Evolutionary conservation across 2,113 vertebrate species (phyloP), one percentile per base, ranked within the genome.

Genomic region (Sturnus vulgaris): DNA sequence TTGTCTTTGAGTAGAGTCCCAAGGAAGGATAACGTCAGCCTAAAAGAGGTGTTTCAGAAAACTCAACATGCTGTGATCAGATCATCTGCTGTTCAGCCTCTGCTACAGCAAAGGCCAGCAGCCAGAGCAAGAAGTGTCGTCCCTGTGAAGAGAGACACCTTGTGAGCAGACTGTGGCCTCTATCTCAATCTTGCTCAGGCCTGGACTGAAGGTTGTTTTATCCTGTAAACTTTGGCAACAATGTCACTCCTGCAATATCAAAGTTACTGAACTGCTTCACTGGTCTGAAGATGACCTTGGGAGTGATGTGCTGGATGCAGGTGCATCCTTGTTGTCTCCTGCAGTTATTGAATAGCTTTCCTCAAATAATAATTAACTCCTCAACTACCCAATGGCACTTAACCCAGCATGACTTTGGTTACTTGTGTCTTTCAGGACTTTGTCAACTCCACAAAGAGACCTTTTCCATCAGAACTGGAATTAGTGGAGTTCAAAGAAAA

Each of bases 401-500:
- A 39, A 82, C 28, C 44, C 52, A 33, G 28, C 27, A 31, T 79
- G 70, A 70, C 78, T 78, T 53, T 60, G 25, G 33, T n/a, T 57
- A 37, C 33, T 82, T 56, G 6, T 95, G 15, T 96, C 80, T 97
- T 97, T 59, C 88, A 98, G 98, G 98, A 98, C 50, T 98, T 98
- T 76, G 82, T 98, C 60, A 98, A 97, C 90, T 98, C 98, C 53
- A 97, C 97, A 15, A 98, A 98, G 87, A 98, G 98, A 90, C 98
- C 98, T 52, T 98, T 98, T 72, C 97, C 98, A 14, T 98, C 97
- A 35, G 97, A 98, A 77, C 65, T 98, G 88, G 98, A 98, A 96
- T 92, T 97, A 9, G 98, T 98, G 52, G 98, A 98, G 53, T 98
- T 98, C 92, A 98, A 98, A 97, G 97, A 96, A 55, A 98, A 98